These are phyloP conservation scores for Gonatopus flavifemur DNA, from an alignment of 1,140 invertebrate genomes.

Conservation along the genomic window DNA sequence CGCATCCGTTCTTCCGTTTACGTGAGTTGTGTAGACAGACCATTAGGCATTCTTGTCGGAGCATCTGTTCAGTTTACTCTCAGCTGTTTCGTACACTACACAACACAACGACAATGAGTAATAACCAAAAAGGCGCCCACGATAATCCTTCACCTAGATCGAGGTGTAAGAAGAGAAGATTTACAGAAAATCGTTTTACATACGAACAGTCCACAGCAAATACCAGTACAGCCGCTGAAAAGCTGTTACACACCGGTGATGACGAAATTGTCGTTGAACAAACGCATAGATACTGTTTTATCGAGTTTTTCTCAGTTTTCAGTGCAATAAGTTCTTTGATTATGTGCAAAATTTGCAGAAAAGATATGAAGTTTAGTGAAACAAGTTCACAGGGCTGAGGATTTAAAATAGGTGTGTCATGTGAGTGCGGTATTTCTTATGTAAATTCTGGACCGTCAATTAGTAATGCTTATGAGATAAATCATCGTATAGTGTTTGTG, in stretches of 20 bases:
- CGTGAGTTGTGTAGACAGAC: too few species aligned
- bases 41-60: slow-evolving; percentile 6
- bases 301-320: slow-evolving; percentile 17
- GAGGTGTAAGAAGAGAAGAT: slow-evolving; percentile 4
- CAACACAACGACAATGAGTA: slow-evolving; percentile 11
- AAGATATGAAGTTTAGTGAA: slow-evolving; percentile 14
- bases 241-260: slow-evolving; percentile 9
- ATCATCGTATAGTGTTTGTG: slow-evolving; percentile 12
- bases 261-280: slow-evolving; percentile 7
- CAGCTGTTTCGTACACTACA: slow-evolving; percentile 10
- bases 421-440: slow-evolving; percentile 12
- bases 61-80: slow-evolving; percentile 10
- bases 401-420: slow-evolving; percentile 18
- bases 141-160: slow-evolving; percentile 4
- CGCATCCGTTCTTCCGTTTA: too few species aligned
- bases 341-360: slow-evolving; percentile 14
- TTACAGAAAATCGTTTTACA: slow-evolving; percentile 4
- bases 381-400: slow-evolving; percentile 11
- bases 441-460: slow-evolving; percentile 14
- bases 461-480: slow-evolving; percentile 17
- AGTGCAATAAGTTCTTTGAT: slow-evolving; percentile 9
- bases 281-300: slow-evolving; percentile 12
- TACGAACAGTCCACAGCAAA: slow-evolving; percentile 5
- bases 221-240: slow-evolving; percentile 8
- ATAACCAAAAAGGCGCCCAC: slow-evolving; percentile 7